A percentile compares a stretch with the other conserved stretches of the same genome.
Evolutionary conservation across 1,140 invertebrate genomes (phyloP).

Genomic region (Zaprionus capensis): DNA sequence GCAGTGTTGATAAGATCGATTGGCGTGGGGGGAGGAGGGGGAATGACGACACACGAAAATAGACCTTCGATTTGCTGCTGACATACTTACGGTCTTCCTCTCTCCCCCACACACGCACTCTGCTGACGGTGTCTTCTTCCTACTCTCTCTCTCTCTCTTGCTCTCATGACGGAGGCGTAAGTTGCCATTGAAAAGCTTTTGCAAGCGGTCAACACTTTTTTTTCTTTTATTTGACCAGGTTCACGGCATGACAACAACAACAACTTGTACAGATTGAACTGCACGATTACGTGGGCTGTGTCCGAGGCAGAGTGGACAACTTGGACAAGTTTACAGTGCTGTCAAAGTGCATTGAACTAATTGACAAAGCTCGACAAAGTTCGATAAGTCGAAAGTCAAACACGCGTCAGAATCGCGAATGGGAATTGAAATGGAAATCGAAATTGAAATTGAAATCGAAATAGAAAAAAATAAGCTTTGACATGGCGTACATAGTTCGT

Average conservation of each 20-base stretch:
- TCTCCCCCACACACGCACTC: neutral
- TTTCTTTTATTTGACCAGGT: slow-evolving; percentile 16
- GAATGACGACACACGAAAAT: neutral
- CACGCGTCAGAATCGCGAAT: slow-evolving; percentile 11
- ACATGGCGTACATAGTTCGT: neutral
- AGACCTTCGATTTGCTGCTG: slow-evolving; percentile 27
- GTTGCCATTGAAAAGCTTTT: slow-evolving; percentile 13
- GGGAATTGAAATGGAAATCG: slow-evolving; percentile 6
- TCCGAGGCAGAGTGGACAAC: neutral
- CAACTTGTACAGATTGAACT: slow-evolving; percentile 12
- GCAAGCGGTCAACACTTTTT: slow-evolving; percentile 10
- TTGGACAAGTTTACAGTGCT: neutral
- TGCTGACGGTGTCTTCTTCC: neutral
- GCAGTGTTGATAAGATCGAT: slow-evolving; percentile 40
- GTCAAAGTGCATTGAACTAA: slow-evolving; percentile 33
- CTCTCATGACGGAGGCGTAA: neutral
- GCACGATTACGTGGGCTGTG: slow-evolving; percentile 29
- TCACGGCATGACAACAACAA: slow-evolving; percentile 12
- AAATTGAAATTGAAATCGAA: slow-evolving; percentile 5
- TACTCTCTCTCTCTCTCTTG: neutral
- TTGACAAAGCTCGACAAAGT: slow-evolving; percentile 6
- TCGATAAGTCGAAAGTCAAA: slow-evolving; percentile 28
- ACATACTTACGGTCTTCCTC: neutral
- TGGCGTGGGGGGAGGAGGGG: slow-evolving; percentile 4
- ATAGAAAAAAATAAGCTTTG: neutral